phyloP scores from a whole-genome alignment of 2,888 invertebrate species.

The Elegia similella region DNA sequence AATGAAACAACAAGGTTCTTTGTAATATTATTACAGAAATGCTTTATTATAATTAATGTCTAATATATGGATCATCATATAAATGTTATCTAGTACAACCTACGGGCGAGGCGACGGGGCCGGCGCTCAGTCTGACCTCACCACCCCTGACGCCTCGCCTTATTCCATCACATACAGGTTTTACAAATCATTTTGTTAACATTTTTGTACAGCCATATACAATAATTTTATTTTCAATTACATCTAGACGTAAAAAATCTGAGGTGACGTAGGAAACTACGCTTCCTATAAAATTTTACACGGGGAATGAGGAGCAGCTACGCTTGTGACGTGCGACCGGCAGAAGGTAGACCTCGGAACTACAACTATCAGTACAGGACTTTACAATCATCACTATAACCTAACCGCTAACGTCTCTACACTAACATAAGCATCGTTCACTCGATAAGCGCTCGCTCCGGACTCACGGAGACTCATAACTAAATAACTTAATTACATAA shows the following conservation, averaged over 20 bases:
- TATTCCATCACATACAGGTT: constrained; percentile 79
- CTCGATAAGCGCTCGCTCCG: constrained; percentile 55
- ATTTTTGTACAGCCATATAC: constrained; percentile 83
- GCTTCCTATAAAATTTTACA: constrained; percentile 80
- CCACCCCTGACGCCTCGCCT: constrained; percentile 63
- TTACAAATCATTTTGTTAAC: constrained; percentile 78
- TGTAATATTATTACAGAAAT: constrained; percentile 85
- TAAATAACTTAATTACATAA: constrained; percentile 79
- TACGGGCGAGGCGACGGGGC: constrained; percentile 67
- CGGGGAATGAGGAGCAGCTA: constrained; percentile 79
- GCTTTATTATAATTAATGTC: constrained; percentile 85
- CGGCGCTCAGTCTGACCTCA: constrained; percentile 52
- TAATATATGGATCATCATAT: constrained; percentile 84
- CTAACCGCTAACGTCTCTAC: constrained; percentile 44
- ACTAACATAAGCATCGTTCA: constrained; percentile 65
- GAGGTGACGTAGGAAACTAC: constrained; percentile 80
- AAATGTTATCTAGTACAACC: constrained; percentile 82
- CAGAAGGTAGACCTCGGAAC: constrained; percentile 75
- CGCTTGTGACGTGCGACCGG: constrained; percentile 77
- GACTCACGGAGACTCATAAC: constrained; percentile 55
- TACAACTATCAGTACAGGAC: constrained; percentile 78
- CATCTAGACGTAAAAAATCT: constrained; percentile 81
- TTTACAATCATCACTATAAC: constrained; percentile 80
- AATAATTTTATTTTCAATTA: constrained; percentile 82
- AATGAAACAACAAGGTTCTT: constrained; percentile 67